phyloP scores from a whole-genome alignment of 2,113 vertebrate genomes.

The Clinocottus analis region DNA sequence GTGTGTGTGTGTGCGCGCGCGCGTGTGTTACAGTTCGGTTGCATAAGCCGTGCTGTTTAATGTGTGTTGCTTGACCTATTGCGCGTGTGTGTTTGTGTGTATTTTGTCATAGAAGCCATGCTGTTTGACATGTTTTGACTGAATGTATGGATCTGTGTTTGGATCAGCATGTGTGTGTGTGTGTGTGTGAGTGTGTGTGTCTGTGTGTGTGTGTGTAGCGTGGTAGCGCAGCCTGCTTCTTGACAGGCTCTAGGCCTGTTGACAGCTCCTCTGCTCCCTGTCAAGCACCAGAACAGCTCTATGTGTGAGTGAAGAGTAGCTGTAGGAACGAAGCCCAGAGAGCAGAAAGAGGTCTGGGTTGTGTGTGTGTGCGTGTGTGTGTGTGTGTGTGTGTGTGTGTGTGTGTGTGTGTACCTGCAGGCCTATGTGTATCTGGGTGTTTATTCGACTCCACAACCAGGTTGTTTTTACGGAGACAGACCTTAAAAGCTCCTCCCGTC shows the following conservation, averaged over 20 bases:
- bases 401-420: conserved; percentile 42
- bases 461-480: conserved; percentile 46
- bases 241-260: conserved; percentile 66
- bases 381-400: conserved; percentile 35
- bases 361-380: conserved; percentile 32
- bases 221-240: conserved; percentile 54
- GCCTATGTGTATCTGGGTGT: conserved; percentile 43
- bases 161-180: conserved; percentile 33
- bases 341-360: conserved; percentile 38
- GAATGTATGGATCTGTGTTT: conserved; percentile 59
- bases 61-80: conserved; percentile 33
- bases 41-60: conserved; percentile 36
- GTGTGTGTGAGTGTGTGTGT: background rate
- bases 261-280: conserved; percentile 78
- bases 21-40: conserved; percentile 9
- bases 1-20: conserved; percentile 16
- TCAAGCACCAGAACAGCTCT: conserved; percentile 73
- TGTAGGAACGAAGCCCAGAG: conserved; percentile 63
- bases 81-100: conserved; percentile 45
- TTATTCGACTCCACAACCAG: conserved; percentile 42
- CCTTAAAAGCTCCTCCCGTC: conserved; percentile 26
- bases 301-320: conserved; percentile 74
- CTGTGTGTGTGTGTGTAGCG: conserved; percentile 45
- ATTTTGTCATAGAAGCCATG: conserved; percentile 49
- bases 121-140: conserved; percentile 66